Conservation (phyloP, 2,113 vertebrate genomes). For the Pavo muticus region DNA sequence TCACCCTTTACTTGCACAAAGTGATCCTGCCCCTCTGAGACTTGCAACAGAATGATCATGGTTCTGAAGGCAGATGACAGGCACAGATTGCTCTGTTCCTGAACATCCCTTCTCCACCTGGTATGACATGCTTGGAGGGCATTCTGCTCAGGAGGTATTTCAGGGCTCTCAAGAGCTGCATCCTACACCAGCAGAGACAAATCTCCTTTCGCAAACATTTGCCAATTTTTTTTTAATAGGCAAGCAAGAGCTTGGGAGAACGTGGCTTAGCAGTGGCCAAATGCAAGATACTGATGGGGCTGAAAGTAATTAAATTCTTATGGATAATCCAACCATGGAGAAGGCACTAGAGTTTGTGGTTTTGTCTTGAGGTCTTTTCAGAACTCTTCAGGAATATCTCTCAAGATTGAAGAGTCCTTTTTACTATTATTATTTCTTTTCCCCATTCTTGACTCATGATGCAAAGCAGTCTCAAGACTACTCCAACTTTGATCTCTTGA, state of each 20-base stretch:
- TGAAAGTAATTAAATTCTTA: background rate
- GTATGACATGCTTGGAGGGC: background rate
- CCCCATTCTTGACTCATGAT: background rate
- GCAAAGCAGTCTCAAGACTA: background rate
- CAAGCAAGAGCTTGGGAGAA: background rate
- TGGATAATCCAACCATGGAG: background rate
- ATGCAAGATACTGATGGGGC: background rate
- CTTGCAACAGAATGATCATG: fast-evolving
- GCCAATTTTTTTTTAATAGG: background rate
- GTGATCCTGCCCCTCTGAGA: background rate
- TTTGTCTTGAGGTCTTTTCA: background rate
- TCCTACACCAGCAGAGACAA: background rate
- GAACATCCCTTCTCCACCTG: background rate
- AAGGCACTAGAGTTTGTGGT: background rate
- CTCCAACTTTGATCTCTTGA: background rate
- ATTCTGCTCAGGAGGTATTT: background rate
- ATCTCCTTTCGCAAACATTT: background rate
- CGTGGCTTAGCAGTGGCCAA: background rate
- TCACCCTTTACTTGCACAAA: background rate
- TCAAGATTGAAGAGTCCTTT: background rate
- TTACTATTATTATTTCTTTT: background rate
- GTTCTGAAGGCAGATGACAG: background rate
- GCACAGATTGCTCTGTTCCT: background rate
- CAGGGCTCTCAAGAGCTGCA: background rate
- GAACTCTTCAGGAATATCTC: background rate